Evolutionary conservation across 2,797 vertebrate species (phyloP), one percentile per base, ranked within the genome.

Genomic region (Urophycis tenuis): DNA sequence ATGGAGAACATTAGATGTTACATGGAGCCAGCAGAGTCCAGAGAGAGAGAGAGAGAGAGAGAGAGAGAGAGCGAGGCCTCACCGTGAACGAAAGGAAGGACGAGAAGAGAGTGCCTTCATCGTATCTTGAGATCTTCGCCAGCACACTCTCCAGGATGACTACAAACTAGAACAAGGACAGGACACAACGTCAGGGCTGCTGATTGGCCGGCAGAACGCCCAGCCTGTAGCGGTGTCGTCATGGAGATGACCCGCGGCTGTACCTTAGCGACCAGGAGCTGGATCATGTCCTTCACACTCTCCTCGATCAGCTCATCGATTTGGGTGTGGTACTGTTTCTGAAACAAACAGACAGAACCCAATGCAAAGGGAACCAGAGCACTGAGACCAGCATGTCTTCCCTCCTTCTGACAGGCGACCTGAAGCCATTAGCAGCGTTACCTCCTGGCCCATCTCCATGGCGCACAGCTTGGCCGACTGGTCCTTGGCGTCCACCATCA

Each of bases 401-500:
- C 1, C 12, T 14, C 32, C 30, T 31, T 15, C 12, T 3, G 29
- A 30, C 31, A 30, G 29, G 64, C 25, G 45, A 53, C 53, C 53
- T 15, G 17, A 41, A 41, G 12, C 39, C 39, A 41, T 41, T 41
- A 41, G 17, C 39, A 12, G 31, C 73, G 73, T 79, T 97, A 98
- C 97, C 96, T 99, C 98, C 93, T 98, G 96, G 90, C 97, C 97
- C 95, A 99, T 94, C 93, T 99, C 98, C 97, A 99, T 98, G 80
- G 96, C 98, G 85, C 98, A 99, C 86, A 99, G 93, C 94, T 99
- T 99, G 90, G 96, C 96, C 84, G 97, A 99, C 83, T 99, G 98
- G 92, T 98, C 96, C 95, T 99, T 99, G 93, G 98, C 98, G 85
- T 99, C 98, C 88, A 99, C 98, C 98, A 99, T 99, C 92, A 99